Conservation (phyloP, 1,140 invertebrate species). For the Heliconius melpomene region DNA sequence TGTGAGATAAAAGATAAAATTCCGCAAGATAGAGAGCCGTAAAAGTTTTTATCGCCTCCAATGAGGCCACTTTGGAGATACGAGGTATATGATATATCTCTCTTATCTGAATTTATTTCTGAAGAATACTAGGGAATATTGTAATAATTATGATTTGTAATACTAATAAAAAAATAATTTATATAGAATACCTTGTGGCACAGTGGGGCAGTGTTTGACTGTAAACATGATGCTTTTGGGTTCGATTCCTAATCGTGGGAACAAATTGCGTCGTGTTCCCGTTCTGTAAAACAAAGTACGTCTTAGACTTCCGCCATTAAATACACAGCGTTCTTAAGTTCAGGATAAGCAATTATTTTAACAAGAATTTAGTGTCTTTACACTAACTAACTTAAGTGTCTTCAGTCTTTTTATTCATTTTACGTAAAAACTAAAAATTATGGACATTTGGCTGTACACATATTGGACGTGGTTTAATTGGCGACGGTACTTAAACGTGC, state of each 20-base stretch:
- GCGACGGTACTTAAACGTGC: conserved; percentile 4
- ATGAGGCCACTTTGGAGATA: conserved; percentile 19
- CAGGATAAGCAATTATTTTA: no score
- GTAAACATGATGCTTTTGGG: neutral
- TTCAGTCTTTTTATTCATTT: no score
- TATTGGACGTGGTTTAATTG: neutral
- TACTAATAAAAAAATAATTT: neutral
- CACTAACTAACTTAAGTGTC: no score
- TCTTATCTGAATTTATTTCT: neutral
- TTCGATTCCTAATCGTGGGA: no score
- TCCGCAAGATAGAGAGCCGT: conserved; percentile 21
- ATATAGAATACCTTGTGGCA: neutral
- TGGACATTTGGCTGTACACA: no score
- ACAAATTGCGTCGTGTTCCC: no score
- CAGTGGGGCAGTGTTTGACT: neutral
- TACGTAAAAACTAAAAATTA: no score
- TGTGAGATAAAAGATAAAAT: conserved; percentile 21
- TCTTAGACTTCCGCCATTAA: no score
- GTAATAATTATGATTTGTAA: neutral
- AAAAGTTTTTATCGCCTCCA: conserved; percentile 24
- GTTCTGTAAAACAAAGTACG: no score
- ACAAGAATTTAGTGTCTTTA: no score
- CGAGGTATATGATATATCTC: neutral
- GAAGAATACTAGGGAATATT: neutral
- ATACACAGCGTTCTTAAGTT: no score